phyloP scores from a whole-genome alignment of 1,140 invertebrate species.

The Drosophila pruinosa region DNA sequence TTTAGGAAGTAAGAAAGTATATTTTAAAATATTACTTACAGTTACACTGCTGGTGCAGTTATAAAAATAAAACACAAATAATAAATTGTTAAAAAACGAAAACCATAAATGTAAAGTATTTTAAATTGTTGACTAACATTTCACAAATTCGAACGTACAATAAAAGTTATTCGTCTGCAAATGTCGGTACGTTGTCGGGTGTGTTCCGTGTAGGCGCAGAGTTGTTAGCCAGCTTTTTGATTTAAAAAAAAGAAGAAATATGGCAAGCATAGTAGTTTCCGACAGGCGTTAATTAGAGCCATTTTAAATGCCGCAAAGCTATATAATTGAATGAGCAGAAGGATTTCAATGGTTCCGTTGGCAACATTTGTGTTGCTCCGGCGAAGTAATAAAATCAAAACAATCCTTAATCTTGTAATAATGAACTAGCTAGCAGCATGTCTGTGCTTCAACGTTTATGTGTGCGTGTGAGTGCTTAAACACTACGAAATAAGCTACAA shows the following conservation, averaged over 20 bases:
- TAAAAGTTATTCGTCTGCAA: neutral
- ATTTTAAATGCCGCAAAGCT: neutral
- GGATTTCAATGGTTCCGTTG: neutral
- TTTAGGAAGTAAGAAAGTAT: no score
- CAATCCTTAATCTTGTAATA: conserved; percentile 22
- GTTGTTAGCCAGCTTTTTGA: conserved; percentile 25
- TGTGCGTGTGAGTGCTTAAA: neutral
- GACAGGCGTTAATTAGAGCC: no score
- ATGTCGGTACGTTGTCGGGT: neutral
- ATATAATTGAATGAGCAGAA: neutral
- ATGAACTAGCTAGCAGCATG: neutral
- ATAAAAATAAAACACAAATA: conserved; percentile 40
- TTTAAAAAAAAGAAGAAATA: conserved; percentile 1
- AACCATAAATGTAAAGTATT: conserved; percentile 4
- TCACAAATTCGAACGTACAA: no score
- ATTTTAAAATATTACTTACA: no score
- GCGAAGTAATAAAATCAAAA: conserved; percentile 40
- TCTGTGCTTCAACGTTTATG: no score
- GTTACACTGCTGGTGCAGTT: conserved; percentile 17
- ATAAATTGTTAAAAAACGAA: conserved; percentile 11
- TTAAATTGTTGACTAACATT: no score
- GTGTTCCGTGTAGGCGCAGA: conserved; percentile 14
- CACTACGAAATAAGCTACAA: neutral
- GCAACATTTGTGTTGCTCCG: neutral
- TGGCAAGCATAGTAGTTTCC: neutral